These are phyloP conservation scores for Deroptyus accipitrinus DNA, from an alignment of 2,113 vertebrate genomes.

Conservation along the genomic window DNA sequence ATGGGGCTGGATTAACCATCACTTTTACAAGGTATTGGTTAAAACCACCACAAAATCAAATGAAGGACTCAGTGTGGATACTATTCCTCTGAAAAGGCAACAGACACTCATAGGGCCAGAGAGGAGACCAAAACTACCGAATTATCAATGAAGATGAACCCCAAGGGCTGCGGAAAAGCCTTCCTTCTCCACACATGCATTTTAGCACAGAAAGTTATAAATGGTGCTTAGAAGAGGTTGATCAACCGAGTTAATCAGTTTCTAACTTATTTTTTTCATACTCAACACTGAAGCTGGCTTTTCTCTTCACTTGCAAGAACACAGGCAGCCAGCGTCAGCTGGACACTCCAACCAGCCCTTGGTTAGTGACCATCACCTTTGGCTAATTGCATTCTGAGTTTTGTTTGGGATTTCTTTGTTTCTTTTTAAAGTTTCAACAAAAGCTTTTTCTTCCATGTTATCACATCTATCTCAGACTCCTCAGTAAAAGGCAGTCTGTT, in stretches of 20 bases:
- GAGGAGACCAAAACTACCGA: neutral
- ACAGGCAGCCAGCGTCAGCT: neutral
- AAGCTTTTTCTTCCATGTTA: neutral
- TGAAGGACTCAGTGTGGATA: neutral
- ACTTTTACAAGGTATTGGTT: neutral
- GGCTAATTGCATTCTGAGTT: neutral
- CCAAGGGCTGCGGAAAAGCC: neutral
- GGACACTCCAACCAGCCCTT: neutral
- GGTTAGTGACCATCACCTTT: neutral
- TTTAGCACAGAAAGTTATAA: neutral
- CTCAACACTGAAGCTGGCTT: neutral
- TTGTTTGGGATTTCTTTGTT: neutral
- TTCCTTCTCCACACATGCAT: neutral
- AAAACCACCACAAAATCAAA: neutral
- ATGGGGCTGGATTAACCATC: neutral
- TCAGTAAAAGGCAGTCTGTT: neutral
- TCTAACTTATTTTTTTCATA: neutral
- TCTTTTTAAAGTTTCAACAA: neutral
- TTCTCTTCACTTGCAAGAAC: neutral
- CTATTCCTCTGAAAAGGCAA: neutral
- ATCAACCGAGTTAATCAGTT: neutral
- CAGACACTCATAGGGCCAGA: neutral
- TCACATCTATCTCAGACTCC: neutral
- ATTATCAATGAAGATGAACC: neutral
- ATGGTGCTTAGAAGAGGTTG: rapidly evolving